Evolutionary conservation across 2,888 invertebrate genomes (phyloP), one percentile per base, ranked within the genome.

Genomic region (Lasioglossum leucozonium): DNA sequence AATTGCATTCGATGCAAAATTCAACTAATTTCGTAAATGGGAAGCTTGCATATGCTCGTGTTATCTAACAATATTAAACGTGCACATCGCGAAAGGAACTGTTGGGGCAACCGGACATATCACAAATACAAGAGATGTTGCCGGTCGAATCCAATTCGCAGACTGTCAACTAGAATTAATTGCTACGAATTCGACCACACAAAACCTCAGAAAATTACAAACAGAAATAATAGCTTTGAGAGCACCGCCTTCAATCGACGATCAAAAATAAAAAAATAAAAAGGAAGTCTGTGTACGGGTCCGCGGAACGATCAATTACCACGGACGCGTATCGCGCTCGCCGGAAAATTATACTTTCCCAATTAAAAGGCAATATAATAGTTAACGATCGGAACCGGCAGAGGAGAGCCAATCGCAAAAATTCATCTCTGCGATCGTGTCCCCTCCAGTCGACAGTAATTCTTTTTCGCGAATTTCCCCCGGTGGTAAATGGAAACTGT

Each of bases 401-500:
- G n/a, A 69, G 69, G 37, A 69, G 40, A 69, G 40, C n/a, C 69
- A 67, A 67, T 67, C 40, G 40, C 40, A 69, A 69, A 40, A 69
- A 69, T 40, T 40, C 69, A 69, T 69, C 40, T 69, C 40, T 22
- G 47, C 47, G 18, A 22, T 26, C 65, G 51, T 67, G 69, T 37
- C 13, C 72, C 74, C 74, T 85, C 82, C 30, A 62, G 30, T 62
- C 30, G n/a, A 30, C 18, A 18, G n/a, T 34, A 11, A n/a, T 42
- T n/a, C 42, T 42, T 77, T 75, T 62, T 69, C 44, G 65, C 79
- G 84, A 86, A 89, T 89, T 89, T 89, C 82, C 58, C 79, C 79
- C 76, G 77, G 81, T 37, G 62, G 26, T 86, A 89, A 87, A 89
- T 91, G 87, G 86, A 83, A 82, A 88, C 82, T 86, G 88, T 86